These are phyloP conservation scores for Sitophilus oryzae DNA, from an alignment of 1,140 invertebrate species.

Conservation along the genomic window DNA sequence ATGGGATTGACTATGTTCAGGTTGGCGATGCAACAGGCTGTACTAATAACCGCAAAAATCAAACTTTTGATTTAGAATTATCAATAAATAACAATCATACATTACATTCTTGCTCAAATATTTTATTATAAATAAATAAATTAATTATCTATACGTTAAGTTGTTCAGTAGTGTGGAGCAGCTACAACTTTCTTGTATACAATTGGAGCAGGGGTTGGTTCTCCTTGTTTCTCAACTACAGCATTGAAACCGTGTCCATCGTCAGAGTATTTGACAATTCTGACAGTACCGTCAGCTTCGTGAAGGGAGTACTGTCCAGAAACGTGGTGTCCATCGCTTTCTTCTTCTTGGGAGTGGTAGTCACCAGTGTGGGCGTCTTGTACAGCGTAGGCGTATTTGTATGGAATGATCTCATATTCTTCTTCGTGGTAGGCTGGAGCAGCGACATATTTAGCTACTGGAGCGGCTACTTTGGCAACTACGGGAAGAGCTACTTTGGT, in stretches of 20 bases:
- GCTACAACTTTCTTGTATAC: slow-evolving; percentile 6
- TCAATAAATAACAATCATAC: no score
- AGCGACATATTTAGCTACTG: neutral
- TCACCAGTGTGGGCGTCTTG: slow-evolving; percentile 49
- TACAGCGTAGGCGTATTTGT: slow-evolving; percentile 29
- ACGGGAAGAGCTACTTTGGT: slow-evolving; percentile 26
- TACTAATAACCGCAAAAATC: no score
- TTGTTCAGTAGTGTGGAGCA: neutral
- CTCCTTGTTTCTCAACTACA: slow-evolving; percentile 17
- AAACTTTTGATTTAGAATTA: no score
- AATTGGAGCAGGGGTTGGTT: slow-evolving; percentile 6
- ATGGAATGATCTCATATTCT: slow-evolving; percentile 9
- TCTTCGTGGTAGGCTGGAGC: slow-evolving; percentile 22
- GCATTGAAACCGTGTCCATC: slow-evolving; percentile 56
- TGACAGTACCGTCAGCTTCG: slow-evolving; percentile 53
- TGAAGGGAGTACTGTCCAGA: slow-evolving; percentile 38
- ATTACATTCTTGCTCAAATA: no score
- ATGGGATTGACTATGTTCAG: no score
- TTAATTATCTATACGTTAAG: neutral
- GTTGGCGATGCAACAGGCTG: no score
- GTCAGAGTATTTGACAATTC: slow-evolving; percentile 54
- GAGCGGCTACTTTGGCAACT: slow-evolving; percentile 12
- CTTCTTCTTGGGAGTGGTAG: slow-evolving; percentile 31
- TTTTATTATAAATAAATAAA: neutral
- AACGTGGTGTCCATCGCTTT: slow-evolving; percentile 28